A percentile compares a stretch with the other conserved stretches of the same genome.
phyloP scores from a whole-genome alignment of 1,140 invertebrate genomes.

The Drosophila jambulina region DNA sequence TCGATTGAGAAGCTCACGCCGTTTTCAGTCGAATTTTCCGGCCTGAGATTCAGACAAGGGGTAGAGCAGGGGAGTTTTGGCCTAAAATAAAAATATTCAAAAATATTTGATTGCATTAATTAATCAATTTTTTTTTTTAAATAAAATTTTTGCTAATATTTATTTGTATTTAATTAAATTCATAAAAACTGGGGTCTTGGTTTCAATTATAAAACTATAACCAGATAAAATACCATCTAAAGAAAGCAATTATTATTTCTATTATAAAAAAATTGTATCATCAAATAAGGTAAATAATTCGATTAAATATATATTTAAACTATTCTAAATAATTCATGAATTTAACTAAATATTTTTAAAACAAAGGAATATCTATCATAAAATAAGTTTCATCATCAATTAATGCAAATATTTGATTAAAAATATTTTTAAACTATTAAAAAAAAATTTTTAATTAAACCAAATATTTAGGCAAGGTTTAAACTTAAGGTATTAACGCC shows the following conservation, averaged over 20 bases:
- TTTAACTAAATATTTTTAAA: background rate
- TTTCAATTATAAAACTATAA: background rate
- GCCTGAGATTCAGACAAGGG: constrained; percentile 1
- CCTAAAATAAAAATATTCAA: background rate
- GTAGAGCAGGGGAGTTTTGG: background rate
- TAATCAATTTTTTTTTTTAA: too few species aligned
- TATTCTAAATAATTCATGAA: background rate
- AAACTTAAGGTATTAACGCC: background rate
- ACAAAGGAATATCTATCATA: too few species aligned
- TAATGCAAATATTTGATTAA: background rate
- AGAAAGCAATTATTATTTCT: too few species aligned
- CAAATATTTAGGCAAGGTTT: background rate
- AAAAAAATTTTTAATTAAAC: background rate
- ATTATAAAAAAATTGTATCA: too few species aligned
- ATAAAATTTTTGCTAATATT: background rate
- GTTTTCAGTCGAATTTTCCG: constrained; percentile 19
- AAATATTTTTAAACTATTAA: background rate
- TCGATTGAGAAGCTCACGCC: constrained; percentile 66
- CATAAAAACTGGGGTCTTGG: background rate
- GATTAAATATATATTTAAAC: background rate
- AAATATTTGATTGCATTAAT: background rate
- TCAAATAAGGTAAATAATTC: background rate
- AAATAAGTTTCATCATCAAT: too few species aligned
- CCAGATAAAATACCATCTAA: too few species aligned
- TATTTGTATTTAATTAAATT: background rate